These are phyloP conservation scores for Cyrtonyx montezumae DNA, from an alignment of 2,113 vertebrate species.

Conservation along the genomic window DNA sequence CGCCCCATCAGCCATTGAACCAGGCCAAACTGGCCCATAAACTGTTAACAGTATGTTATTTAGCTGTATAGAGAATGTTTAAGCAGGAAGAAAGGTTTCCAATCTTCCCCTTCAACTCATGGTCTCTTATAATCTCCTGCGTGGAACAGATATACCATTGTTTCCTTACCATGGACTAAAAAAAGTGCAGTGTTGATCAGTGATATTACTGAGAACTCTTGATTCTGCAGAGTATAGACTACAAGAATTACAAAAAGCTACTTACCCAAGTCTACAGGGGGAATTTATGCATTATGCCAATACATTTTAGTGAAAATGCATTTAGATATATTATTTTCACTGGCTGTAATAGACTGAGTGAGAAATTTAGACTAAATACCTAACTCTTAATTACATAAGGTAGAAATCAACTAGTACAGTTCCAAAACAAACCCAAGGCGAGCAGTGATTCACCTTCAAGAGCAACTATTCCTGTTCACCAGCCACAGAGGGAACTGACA, in stretches of 20 bases:
- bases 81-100: background rate
- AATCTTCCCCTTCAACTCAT: background rate
- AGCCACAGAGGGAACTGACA: background rate
- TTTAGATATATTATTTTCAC: background rate
- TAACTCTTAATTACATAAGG: background rate
- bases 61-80: background rate
- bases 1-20: too few species aligned
- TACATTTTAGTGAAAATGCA: background rate
- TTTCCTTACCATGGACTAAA: background rate
- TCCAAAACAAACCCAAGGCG: background rate
- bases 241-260: background rate
- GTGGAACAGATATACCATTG: background rate
- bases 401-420: background rate
- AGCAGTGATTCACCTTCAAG: background rate
- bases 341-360: background rate
- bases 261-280: background rate
- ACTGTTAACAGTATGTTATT: background rate
- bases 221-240: background rate
- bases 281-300: background rate
- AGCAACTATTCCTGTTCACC: background rate
- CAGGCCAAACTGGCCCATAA: too few species aligned
- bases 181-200: background rate
- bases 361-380: background rate
- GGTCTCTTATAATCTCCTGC: background rate
- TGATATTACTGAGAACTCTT: background rate